These are phyloP conservation scores for Heliconius nattereri DNA, from an alignment of 1,140 invertebrate species.

Conservation along the genomic window DNA sequence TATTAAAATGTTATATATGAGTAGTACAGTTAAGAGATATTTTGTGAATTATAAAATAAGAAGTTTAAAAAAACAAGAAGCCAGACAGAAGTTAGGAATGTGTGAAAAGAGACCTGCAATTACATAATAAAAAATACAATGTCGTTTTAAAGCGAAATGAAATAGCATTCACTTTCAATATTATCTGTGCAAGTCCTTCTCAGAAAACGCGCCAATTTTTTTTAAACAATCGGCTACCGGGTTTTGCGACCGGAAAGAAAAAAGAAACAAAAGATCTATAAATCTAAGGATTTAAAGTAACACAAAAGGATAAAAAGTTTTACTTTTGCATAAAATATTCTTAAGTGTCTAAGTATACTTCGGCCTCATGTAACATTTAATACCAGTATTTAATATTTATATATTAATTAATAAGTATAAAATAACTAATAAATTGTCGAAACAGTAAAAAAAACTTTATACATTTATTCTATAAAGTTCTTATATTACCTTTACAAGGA, in stretches of 20 bases:
- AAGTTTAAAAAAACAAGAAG: not conserved
- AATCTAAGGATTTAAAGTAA: slow-evolving; percentile 4
- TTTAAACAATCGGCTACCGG: slow-evolving; percentile 54
- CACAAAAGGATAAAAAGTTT: slow-evolving; percentile 31
- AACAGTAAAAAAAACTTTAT: not conserved
- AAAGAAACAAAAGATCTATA: slow-evolving; percentile 41
- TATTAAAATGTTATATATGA: too few species aligned
- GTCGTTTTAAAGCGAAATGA: slow-evolving; percentile 44
- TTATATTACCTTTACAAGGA: not conserved
- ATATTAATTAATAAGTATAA: too few species aligned
- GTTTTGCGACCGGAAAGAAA: slow-evolving; percentile 42
- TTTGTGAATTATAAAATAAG: too few species aligned
- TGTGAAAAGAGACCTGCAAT: slow-evolving; percentile 15
- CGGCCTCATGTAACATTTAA: not conserved
- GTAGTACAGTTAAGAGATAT: too few species aligned
- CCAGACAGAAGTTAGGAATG: slow-evolving; percentile 20
- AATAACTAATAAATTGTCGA: too few species aligned
- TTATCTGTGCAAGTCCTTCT: slow-evolving; percentile 67
- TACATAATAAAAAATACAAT: slow-evolving; percentile 45
- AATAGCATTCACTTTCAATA: slow-evolving; percentile 49
- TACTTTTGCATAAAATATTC: slow-evolving; percentile 35
- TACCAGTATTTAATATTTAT: too few species aligned
- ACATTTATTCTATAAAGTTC: not conserved
- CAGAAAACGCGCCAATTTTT: slow-evolving; percentile 50
- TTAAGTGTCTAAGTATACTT: not conserved